Conservation (phyloP, 2,113 vertebrate genomes). For the Apus apus region DNA sequence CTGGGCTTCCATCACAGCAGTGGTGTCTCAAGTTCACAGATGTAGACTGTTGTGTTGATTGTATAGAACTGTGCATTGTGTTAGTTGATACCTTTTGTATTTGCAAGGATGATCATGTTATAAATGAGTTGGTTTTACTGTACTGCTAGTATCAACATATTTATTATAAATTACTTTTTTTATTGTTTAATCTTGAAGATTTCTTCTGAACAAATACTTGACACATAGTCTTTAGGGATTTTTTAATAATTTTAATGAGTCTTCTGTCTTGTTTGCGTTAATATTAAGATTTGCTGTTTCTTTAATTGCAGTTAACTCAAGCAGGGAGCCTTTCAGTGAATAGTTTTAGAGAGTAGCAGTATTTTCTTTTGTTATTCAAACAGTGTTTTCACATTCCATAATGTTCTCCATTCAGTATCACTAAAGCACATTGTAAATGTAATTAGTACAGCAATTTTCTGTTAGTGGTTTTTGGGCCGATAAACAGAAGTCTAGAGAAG, state of each 20-base stretch:
- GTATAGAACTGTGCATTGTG: not conserved
- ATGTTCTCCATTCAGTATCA: not conserved
- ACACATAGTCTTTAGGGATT: not conserved
- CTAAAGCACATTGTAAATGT: not conserved
- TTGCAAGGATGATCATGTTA: not conserved
- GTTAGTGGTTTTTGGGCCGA: not conserved
- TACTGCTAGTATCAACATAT: not conserved
- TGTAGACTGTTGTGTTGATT: not conserved
- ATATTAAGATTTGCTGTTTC: not conserved
- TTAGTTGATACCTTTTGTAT: not conserved
- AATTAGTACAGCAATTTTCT: not conserved
- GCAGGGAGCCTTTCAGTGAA: not conserved
- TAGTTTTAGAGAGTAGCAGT: not conserved
- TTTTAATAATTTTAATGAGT: not conserved
- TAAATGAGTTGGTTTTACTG: not conserved
- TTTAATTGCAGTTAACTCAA: not conserved
- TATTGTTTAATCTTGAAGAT: not conserved
- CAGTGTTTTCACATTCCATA: not conserved
- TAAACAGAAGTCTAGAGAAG: not conserved
- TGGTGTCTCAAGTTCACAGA: not conserved
- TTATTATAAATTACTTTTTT: not conserved
- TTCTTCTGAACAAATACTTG: not conserved
- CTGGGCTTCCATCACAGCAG: not conserved
- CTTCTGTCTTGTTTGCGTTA: not conserved
- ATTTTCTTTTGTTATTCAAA: not conserved